phyloP scores from a whole-genome alignment of 2,888 invertebrate species.

The Tetranychus piercei region DNA sequence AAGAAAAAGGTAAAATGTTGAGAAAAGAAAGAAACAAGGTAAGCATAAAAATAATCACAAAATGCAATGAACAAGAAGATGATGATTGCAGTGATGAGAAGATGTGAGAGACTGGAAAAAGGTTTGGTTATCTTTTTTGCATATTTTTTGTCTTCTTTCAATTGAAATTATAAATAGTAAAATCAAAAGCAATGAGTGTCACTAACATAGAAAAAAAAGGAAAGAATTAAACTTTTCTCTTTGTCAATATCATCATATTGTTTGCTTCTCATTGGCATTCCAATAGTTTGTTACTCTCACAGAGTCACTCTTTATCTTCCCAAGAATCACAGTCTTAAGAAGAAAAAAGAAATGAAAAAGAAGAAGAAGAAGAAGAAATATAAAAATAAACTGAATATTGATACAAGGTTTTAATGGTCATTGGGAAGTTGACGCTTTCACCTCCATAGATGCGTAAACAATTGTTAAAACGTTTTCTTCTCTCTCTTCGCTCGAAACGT shows the following conservation, averaged over 20 bases:
- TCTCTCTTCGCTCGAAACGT: background rate
- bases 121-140: background rate
- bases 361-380: background rate
- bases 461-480: background rate
- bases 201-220: background rate
- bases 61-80: no score
- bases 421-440: background rate
- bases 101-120: background rate
- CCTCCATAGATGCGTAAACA: slow-evolving; percentile 1
- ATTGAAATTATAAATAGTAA: background rate
- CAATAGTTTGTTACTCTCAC: background rate
- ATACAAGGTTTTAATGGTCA: slow-evolving; percentile 1
- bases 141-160: background rate
- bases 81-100: no score
- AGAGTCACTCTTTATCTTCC: background rate
- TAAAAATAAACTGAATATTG: background rate
- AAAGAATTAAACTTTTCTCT: background rate
- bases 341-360: background rate
- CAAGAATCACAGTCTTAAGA: background rate
- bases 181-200: background rate
- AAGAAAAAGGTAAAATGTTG: no score
- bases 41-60: no score
- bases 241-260: background rate
- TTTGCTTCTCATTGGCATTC: background rate
- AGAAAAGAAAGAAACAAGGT: no score